Base-by-base conservation (phyloP, 2,797 vertebrate genomes). In the Anableps anableps region DNA sequence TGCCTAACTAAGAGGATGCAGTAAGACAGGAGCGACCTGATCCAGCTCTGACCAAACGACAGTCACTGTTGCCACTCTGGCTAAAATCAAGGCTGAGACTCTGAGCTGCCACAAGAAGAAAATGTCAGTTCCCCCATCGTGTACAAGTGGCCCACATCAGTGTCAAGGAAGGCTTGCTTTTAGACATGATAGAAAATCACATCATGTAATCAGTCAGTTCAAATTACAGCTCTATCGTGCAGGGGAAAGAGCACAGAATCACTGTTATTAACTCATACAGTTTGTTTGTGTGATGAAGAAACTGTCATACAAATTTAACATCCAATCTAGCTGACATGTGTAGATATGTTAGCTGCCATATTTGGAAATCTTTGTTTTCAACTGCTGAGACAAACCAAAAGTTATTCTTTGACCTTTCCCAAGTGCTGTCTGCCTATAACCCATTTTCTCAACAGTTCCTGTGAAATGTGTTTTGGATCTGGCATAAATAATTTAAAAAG, bases 11-110 rank as follows among this genome's bases (percentile, higher is more conserved):
- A 88, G 83, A 79, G 78, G 31, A 92, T 88, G 83, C 81, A 88
- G 91, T 88, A 82, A 89, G 92, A 93, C 91, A 92, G 85, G 88
- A 89, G 85, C 26, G 82, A 90, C 86, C 90, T 90, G 91, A 89
- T 92, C 86, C 29, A 71, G 68, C 83, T 74, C 78, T 68, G 48
- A 83, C 87, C 81, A 55, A 75, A 71, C 75, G 75, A 53, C 53
- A 47, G 74, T 82, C 73, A 4, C 53, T 0, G 51, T 76, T 86
- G 85, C 81, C 82, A 13, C 68, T 73, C 80, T 68, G 19, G 76
- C 82, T 83, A 85, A 79, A 82, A 89, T 91, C 91, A 81, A 50
- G 78, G 80, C 76, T 74, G 80, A 83, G 45, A 80, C 75, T 81
- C 72, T 38, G 72, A 13, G 82, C 80, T 71, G 78, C 86, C 85